Conservation (phyloP, 1,140 invertebrate genomes). For the Dysdera silvatica region DNA sequence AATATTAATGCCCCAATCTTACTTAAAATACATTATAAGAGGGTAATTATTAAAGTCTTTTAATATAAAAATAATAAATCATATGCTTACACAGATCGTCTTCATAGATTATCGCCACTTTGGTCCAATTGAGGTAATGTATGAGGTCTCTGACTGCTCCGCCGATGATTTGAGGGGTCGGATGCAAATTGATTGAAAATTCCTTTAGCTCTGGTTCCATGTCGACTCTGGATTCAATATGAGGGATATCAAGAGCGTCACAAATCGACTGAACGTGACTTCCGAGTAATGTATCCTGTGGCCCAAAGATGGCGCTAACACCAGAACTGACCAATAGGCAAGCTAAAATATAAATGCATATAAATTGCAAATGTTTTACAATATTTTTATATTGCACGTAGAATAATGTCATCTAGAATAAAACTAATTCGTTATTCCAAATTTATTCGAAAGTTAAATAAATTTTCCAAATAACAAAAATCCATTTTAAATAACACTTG, state of each 20-base stretch:
- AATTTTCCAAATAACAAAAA: too few species aligned
- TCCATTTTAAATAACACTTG: too few species aligned
- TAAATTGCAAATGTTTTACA: too few species aligned
- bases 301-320: conserved; percentile 80
- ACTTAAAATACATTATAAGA: background rate
- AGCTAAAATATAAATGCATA: conserved; percentile 55
- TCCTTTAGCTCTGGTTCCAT: conserved; percentile 51
- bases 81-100: conserved; percentile 64
- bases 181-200: conserved; percentile 84
- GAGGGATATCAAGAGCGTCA: conserved; percentile 75
- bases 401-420: too few species aligned
- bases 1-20: too few species aligned
- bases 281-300: conserved; percentile 68
- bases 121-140: conserved; percentile 82
- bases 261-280: conserved; percentile 82
- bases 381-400: too few species aligned
- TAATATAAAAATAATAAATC: background rate
- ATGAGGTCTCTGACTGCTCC: conserved; percentile 78
- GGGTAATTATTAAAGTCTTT: background rate
- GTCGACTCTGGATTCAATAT: conserved; percentile 63
- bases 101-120: conserved; percentile 87
- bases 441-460: too few species aligned
- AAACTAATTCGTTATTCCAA: too few species aligned
- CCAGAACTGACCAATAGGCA: conserved; percentile 77
- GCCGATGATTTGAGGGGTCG: conserved; percentile 71